A percentile compares a stretch with the other conserved stretches of the same genome.
phyloP scores from a whole-genome alignment of 2,113 vertebrate genomes.

The Cichladusa arquata region DNA sequence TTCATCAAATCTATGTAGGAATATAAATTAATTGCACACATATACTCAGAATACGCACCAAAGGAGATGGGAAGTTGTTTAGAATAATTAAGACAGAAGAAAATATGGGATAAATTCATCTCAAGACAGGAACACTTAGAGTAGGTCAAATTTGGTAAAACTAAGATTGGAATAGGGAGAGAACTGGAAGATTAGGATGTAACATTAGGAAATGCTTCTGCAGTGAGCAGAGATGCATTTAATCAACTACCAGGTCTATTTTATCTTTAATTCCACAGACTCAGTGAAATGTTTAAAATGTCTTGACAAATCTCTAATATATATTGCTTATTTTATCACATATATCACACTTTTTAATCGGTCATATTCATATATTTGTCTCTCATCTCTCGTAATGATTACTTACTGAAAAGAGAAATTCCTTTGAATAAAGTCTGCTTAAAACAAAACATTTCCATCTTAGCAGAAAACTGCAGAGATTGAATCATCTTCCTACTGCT shows the following conservation, averaged over 20 bases:
- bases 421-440: constrained; percentile 38
- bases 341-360: not conserved
- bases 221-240: not conserved
- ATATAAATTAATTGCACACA: not conserved
- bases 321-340: constrained; percentile 7
- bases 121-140: not conserved
- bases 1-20: not conserved
- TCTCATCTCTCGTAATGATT: not conserved
- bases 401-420: constrained; percentile 35
- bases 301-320: not conserved
- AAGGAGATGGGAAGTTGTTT: not conserved
- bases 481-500: constrained; percentile 64
- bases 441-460: constrained; percentile 61
- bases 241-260: not conserved
- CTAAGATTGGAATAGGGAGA: not conserved
- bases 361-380: not conserved
- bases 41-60: not conserved
- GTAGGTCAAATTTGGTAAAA: not conserved
- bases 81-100: not conserved
- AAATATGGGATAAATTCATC: not conserved
- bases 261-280: not conserved
- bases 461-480: constrained; percentile 44
- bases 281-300: not conserved
- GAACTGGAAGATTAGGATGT: not conserved
- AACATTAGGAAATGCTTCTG: not conserved